Evolutionary conservation across 2,113 vertebrate genomes (phyloP).

Genomic region (Oryzias celebensis): DNA sequence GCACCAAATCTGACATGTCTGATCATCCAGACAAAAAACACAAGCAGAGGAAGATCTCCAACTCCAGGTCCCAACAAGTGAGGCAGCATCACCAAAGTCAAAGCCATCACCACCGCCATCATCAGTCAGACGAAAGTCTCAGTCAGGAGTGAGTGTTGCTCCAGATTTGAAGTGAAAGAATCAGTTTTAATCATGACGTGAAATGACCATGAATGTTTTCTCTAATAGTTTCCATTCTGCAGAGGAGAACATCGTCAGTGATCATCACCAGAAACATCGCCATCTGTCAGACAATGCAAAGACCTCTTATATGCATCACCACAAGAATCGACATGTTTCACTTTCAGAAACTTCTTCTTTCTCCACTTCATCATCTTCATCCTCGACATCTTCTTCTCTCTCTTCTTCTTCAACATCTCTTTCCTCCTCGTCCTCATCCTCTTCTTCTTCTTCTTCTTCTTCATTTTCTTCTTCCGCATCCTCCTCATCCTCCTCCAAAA

Average conservation of each 20-base stretch:
- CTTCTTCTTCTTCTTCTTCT: conserved; percentile 27
- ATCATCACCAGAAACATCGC: conserved; percentile 38
- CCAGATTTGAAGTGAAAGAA: too few relatives aligned
- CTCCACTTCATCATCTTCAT: conserved; percentile 51
- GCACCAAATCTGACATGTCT: conserved; percentile 32
- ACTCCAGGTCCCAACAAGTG: conserved; percentile 45
- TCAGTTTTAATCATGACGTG: too few relatives aligned
- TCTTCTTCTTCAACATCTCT: conserved; percentile 51
- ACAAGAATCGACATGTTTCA: conserved; percentile 39
- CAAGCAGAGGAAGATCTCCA: conserved; percentile 32
- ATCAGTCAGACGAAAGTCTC: conserved; percentile 47
- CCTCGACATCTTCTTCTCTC: conserved; percentile 41
- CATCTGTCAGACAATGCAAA: conserved; percentile 21
- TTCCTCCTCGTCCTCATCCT: conserved; percentile 37
- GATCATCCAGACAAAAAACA: conserved; percentile 36
- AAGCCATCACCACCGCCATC: conserved; percentile 37
- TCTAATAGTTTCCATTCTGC: conserved; percentile 48
- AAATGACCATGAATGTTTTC: neutral
- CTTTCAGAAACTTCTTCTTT: conserved; percentile 43
- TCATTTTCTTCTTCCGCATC: conserved; percentile 58
- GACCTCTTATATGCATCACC: conserved; percentile 33
- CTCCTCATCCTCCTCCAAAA: conserved; percentile 64
- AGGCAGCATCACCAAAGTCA: conserved; percentile 49
- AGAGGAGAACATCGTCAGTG: conserved; percentile 49
- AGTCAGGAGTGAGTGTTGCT: conserved; percentile 56